phyloP scores from a whole-genome alignment of 2,113 vertebrate species.

The Conger conger region DNA sequence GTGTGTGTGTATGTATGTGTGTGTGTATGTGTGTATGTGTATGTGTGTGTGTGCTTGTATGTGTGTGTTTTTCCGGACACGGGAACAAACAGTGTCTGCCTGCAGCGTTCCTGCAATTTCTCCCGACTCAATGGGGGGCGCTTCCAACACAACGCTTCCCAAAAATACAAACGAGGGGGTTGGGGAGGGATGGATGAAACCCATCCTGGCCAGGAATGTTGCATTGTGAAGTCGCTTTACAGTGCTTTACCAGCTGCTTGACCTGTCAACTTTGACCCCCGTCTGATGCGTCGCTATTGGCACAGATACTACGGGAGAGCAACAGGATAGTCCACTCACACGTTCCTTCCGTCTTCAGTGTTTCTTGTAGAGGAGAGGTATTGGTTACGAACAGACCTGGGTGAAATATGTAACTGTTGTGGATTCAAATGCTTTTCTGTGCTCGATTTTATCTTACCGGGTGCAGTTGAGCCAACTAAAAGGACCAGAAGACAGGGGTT shows the following conservation, averaged over 20 bases:
- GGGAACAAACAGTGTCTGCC: not conserved
- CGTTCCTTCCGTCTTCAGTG: too few relatives aligned
- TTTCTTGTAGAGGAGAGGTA: too few relatives aligned
- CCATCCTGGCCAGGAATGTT: slow-evolving; percentile 58
- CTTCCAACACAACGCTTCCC: not conserved
- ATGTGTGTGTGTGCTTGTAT: too few relatives aligned
- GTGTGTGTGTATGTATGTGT: too few relatives aligned
- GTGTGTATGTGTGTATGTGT: too few relatives aligned
- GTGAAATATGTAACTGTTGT: too few relatives aligned
- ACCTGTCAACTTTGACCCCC: slow-evolving; percentile 56
- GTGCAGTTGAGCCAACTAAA: too few relatives aligned
- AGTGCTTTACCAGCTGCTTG: slow-evolving; percentile 68
- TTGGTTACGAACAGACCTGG: too few relatives aligned
- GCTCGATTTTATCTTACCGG: too few relatives aligned
- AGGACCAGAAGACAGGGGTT: too few relatives aligned
- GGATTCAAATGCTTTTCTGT: too few relatives aligned
- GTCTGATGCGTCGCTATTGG: slow-evolving; percentile 50
- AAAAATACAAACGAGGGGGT: not conserved
- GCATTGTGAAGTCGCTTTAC: slow-evolving; percentile 46
- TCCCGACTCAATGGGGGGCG: not conserved
- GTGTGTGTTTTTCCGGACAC: not conserved
- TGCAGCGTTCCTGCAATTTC: not conserved
- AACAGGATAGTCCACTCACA: too few relatives aligned
- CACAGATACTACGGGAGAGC: not conserved
- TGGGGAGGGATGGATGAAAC: not conserved